Percentiles rank a stretch among this genome's conserved stretches.
These are phyloP conservation scores for Megaceryle alcyon DNA, from an alignment of 2,797 vertebrate species.

Conservation along the genomic window DNA sequence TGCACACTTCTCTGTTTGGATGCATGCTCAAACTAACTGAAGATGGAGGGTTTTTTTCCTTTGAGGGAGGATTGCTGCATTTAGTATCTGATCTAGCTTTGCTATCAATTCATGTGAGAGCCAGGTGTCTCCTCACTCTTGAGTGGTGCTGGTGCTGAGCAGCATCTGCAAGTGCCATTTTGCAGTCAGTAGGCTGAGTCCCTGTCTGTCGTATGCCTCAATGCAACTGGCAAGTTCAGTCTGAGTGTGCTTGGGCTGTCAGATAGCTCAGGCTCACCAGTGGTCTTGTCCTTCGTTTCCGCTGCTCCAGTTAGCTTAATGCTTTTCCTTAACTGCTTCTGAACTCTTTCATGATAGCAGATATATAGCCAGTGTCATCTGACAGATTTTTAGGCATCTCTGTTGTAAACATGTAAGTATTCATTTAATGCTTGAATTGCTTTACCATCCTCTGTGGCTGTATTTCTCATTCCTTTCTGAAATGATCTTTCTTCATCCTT, in stretches of 20 bases:
- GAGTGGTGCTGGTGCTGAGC: neutral
- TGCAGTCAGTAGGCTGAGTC: neutral
- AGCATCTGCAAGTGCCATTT: neutral
- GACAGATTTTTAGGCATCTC: constrained; percentile 75
- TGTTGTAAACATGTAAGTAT: constrained; percentile 83
- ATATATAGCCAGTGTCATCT: constrained; percentile 68
- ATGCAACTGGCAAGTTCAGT: neutral
- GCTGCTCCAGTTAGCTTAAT: constrained; percentile 35
- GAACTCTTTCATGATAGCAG: constrained; percentile 46
- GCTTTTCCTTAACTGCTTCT: constrained; percentile 45
- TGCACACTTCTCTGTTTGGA: neutral
- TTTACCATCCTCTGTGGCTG: constrained; percentile 75
- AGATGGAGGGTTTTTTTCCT: neutral
- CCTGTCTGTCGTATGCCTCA: accelerated
- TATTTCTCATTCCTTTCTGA: constrained; percentile 80
- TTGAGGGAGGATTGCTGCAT: neutral
- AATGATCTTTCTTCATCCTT: constrained; percentile 80
- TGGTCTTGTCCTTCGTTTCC: constrained; percentile 60
- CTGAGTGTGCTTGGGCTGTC: neutral
- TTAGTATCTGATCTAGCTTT: neutral
- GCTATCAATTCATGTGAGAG: neutral
- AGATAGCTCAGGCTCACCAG: constrained; percentile 11
- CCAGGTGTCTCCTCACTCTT: neutral
- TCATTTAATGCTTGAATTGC: constrained; percentile 84
- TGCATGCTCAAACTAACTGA: neutral